phyloP scores from a whole-genome alignment of 2,113 vertebrate genomes.

The Bombycilla garrulus region DNA sequence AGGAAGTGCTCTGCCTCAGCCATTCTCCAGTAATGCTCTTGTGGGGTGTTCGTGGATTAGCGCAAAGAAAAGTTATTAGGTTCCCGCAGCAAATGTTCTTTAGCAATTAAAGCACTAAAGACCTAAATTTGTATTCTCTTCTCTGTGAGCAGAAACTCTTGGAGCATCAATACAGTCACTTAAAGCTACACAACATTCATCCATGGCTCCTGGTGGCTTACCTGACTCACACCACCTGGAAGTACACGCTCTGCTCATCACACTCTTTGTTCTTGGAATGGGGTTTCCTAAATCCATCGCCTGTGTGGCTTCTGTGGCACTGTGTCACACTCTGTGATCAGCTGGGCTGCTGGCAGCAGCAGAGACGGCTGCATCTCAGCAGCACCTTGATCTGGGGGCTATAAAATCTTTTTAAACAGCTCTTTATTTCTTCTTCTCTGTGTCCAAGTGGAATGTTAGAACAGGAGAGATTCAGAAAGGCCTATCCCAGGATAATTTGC shows the following conservation, averaged over 20 bases:
- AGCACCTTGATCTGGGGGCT: not conserved
- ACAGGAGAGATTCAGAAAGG: not conserved
- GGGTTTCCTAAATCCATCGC: not conserved
- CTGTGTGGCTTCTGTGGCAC: rapidly evolving
- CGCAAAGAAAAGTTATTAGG: not conserved
- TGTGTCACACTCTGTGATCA: not conserved
- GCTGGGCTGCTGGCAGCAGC: not conserved
- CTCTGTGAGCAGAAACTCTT: not conserved
- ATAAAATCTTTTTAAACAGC: not conserved
- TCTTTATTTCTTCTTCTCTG: not conserved
- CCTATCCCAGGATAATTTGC: not conserved
- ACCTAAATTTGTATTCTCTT: not conserved
- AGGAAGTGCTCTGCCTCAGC: not conserved
- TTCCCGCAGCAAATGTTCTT: not conserved
- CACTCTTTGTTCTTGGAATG: not conserved
- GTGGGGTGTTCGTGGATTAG: not conserved
- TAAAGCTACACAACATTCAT: not conserved
- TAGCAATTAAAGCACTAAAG: not conserved
- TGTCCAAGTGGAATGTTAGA: not conserved
- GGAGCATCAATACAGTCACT: not conserved
- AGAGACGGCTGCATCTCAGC: not conserved
- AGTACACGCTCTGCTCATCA: not conserved
- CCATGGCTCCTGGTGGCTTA: not conserved
- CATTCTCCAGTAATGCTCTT: not conserved
- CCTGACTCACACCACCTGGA: not conserved